Base-by-base conservation (phyloP, 2,888 invertebrate species). In the Drosophila meridiana region DNA sequence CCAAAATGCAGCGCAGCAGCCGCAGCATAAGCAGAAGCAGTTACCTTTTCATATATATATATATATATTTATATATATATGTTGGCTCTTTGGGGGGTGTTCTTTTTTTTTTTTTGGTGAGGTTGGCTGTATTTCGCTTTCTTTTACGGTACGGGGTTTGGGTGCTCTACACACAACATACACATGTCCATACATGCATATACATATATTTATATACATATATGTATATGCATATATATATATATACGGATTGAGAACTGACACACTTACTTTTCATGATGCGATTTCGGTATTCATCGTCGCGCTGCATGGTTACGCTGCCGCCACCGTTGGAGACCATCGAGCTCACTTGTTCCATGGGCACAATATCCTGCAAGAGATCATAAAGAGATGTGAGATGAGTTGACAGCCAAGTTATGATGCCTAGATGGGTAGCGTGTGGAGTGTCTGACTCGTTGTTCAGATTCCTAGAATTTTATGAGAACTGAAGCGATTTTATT, bases 321-420 rank as follows among this genome's bases (percentile, higher is more conserved):
- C 93, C 93, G 50, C 92, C 93, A 26, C 93, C 93, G 74, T 92
- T 92, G 69, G 93, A 93, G 66, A 92, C 92, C 86, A 92, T 91
- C 73, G 92, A 93, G 89, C 92, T 93, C 58, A 92, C 90, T 89
- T 92, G 92, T 83, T 93, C 93, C 93, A 93, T 92, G 72, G 92
- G 93, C 82, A 93, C 92, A 89, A 93, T 93, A 83, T 93, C 93
- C 93, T 93, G 84, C 58, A 90, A 90, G 60, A 36, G 45, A 58
- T 45, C 43, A 14, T 4, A 11, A 28, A 34, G 11, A 26, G 6
- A 28, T 13, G 6, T n/a, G 11, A 20, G 1, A 45, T 14, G 26
- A 42, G 40, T n/a, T 43, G 14, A 26, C n/a, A 36, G 40, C 4
- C 14, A 32, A 14, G 58, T 34, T 55, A 5, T n/a, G n/a, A 34